phyloP scores from a whole-genome alignment of 2,888 invertebrate species.

The Pycnomerus fuliginosus region DNA sequence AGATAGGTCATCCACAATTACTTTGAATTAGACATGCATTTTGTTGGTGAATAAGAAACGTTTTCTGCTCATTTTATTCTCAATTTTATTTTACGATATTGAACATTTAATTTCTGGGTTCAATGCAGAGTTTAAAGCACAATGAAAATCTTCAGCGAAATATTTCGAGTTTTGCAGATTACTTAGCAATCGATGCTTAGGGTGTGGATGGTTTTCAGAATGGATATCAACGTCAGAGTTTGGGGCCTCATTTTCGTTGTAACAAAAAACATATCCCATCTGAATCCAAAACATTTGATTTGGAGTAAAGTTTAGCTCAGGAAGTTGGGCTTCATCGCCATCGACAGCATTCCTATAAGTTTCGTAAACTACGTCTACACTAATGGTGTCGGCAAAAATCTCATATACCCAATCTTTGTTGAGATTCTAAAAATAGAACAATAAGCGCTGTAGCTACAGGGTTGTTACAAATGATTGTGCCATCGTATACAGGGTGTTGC shows the following conservation, averaged over 20 bases:
- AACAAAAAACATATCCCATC: slow-evolving; percentile 58
- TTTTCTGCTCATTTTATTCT: background rate
- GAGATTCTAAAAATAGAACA: too few relatives aligned
- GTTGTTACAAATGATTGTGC: too few relatives aligned
- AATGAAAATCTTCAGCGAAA: slow-evolving; percentile 58
- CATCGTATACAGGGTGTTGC: too few relatives aligned
- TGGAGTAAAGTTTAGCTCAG: slow-evolving; percentile 30
- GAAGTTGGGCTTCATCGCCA: slow-evolving; percentile 7
- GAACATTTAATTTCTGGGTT: slow-evolving; percentile 57
- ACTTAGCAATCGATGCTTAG: slow-evolving; percentile 41
- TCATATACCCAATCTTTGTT: background rate
- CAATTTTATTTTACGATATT: slow-evolving; percentile 8
- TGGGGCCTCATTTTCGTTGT: background rate
- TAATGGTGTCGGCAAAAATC: background rate
- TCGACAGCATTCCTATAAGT: slow-evolving; percentile 14
- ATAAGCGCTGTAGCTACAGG: background rate
- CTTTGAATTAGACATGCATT: too few relatives aligned
- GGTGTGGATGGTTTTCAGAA: slow-evolving; percentile 45
- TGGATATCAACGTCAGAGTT: slow-evolving; percentile 41
- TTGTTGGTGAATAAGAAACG: too few relatives aligned
- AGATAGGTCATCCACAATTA: too few relatives aligned
- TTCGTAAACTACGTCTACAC: slow-evolving; percentile 12
- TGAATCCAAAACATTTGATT: slow-evolving; percentile 56
- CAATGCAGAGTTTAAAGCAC: slow-evolving; percentile 55
- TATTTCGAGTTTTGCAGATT: slow-evolving; percentile 55